These are phyloP conservation scores for Byasa hedistus DNA, from an alignment of 2,888 invertebrate genomes.

Conservation along the genomic window DNA sequence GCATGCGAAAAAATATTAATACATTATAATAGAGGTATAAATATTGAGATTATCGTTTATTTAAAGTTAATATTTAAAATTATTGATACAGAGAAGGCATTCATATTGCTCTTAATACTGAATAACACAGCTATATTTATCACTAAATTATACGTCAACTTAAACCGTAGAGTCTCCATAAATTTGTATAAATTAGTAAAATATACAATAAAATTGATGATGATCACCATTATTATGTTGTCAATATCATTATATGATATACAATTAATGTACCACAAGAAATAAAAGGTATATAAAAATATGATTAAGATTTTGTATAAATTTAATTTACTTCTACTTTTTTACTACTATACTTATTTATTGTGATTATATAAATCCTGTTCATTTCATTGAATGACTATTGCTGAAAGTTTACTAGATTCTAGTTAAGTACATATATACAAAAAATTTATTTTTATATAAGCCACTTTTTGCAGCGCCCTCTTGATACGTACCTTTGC, in stretches of 20 bases:
- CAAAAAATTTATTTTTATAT: too few relatives aligned
- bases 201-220: background rate
- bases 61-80: background rate
- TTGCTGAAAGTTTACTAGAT: too few relatives aligned
- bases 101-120: background rate
- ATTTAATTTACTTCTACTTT: too few relatives aligned
- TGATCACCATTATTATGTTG: background rate
- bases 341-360: too few relatives aligned
- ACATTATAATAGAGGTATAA: background rate
- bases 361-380: too few relatives aligned
- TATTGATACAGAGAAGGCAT: background rate
- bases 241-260: background rate
- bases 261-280: too few relatives aligned
- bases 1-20: background rate
- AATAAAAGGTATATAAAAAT: too few relatives aligned
- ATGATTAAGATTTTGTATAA: too few relatives aligned
- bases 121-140: background rate
- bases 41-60: background rate
- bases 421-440: too few relatives aligned
- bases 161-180: background rate
- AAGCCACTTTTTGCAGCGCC: too few relatives aligned
- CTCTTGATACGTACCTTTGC: too few relatives aligned
- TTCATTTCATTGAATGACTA: too few relatives aligned
- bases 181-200: background rate
- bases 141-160: background rate